Conservation (phyloP, 2,113 vertebrate species). For the Oenanthe oenanthe region DNA sequence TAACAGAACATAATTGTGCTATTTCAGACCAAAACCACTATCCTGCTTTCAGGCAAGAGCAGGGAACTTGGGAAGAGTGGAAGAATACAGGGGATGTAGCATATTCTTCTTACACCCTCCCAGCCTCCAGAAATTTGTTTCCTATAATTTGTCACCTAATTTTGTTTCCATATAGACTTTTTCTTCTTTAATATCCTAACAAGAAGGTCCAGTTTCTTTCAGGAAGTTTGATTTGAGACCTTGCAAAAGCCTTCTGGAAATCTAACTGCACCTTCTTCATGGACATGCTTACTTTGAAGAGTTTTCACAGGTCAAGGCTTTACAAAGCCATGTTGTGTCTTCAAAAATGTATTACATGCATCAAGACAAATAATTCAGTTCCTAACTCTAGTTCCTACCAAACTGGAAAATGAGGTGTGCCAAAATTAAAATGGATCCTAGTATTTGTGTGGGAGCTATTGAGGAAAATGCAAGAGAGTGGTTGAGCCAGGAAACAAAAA, state of each 20-base stretch:
- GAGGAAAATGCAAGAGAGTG: neutral
- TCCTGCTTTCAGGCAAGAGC: neutral
- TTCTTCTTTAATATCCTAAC: neutral
- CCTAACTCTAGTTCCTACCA: neutral
- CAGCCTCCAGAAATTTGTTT: neutral
- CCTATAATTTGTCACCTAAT: neutral
- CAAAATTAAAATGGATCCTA: neutral
- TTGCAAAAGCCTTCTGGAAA: neutral
- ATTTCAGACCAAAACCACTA: neutral
- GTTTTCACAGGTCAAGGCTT: neutral
- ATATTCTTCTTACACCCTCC: neutral
- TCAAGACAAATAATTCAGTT: neutral
- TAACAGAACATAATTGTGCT: neutral
- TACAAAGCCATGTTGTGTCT: neutral
- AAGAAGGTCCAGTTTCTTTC: neutral
- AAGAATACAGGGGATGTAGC: accelerated
- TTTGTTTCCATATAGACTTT: neutral
- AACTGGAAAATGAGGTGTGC: neutral
- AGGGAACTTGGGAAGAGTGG: no score
- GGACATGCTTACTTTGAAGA: neutral
- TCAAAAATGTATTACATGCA: neutral
- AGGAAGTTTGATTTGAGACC: neutral
- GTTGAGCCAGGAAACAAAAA: neutral
- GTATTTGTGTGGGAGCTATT: neutral
- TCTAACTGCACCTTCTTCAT: neutral